A percentile compares a stretch with the other conserved stretches of the same genome.
Evolutionary conservation across 1,140 invertebrate species (phyloP).

Genomic region (Vanessa atalanta): DNA sequence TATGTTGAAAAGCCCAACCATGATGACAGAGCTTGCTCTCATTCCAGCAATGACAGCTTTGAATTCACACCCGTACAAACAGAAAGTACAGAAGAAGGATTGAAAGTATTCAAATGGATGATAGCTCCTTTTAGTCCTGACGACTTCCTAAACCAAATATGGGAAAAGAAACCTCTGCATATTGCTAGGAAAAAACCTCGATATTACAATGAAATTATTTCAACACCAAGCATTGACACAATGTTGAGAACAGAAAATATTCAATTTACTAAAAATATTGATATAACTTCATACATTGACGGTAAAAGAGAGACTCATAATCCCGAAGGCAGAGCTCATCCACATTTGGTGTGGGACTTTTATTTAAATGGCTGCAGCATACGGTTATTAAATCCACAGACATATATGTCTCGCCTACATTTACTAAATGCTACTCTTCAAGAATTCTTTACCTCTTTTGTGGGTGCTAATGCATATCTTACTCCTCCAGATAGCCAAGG

Average conservation of each 20-base stretch:
- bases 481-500: slow-evolving; percentile 98
- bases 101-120: slow-evolving; percentile 85
- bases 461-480: slow-evolving; percentile 96
- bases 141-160: slow-evolving; percentile 85
- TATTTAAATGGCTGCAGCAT: slow-evolving; percentile 95
- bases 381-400: slow-evolving; percentile 95
- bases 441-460: slow-evolving; percentile 96
- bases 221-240: slow-evolving; percentile 87
- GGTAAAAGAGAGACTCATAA: slow-evolving; percentile 92
- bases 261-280: slow-evolving; percentile 92
- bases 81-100: slow-evolving; percentile 82
- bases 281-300: slow-evolving; percentile 92
- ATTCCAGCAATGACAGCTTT: slow-evolving; percentile 50
- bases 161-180: slow-evolving; percentile 91
- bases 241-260: slow-evolving; percentile 89
- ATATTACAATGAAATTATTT: slow-evolving; percentile 89
- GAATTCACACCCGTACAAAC: slow-evolving; percentile 78
- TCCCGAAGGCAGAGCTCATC: slow-evolving; percentile 87
- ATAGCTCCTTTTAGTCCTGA: slow-evolving; percentile 84
- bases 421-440: slow-evolving; percentile 89
- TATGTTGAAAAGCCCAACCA: slow-evolving; percentile 6
- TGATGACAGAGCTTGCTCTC: slow-evolving; percentile 41
- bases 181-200: slow-evolving; percentile 84
- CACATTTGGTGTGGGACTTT: slow-evolving; percentile 94
- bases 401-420: slow-evolving; percentile 86